Conservation (phyloP, 2,797 vertebrate genomes). For the Catharus ustulatus region DNA sequence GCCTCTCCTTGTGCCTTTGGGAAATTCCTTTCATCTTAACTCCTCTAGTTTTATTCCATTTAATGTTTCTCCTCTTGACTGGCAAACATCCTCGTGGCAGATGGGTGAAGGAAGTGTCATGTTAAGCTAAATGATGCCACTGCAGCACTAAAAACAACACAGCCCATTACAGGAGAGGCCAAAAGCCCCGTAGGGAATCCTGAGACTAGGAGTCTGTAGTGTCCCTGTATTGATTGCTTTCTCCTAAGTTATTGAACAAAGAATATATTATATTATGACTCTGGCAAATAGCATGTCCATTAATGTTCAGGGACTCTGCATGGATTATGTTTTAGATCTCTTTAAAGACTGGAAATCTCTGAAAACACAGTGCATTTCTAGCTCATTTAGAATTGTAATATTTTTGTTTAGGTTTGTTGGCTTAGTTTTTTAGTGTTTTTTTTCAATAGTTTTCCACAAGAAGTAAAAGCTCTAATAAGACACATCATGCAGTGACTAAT, state of each 20-base stretch:
- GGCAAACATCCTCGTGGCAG: neutral
- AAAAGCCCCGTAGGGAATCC: neutral
- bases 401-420: neutral
- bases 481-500: neutral
- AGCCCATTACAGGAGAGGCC: constrained; percentile 33
- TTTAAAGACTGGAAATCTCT: constrained; percentile 2
- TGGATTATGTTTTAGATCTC: constrained; percentile 35
- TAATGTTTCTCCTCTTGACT: constrained; percentile 18
- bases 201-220: neutral
- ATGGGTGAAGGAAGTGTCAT: constrained; percentile 16
- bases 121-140: constrained; percentile 49
- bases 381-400: neutral
- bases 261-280: constrained; percentile 30
- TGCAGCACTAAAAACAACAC: constrained; percentile 1
- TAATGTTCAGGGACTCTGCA: neutral
- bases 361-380: neutral
- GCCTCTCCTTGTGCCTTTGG: neutral
- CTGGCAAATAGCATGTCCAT: constrained; percentile 16
- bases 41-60: constrained; percentile 22
- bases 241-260: constrained; percentile 55
- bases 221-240: constrained; percentile 51
- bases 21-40: neutral
- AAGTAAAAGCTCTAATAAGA: neutral
- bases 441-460: neutral
- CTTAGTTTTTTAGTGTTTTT: neutral